phyloP scores from a whole-genome alignment of 2,797 vertebrate genomes.

The Arctocebus calabarensis region DNA sequence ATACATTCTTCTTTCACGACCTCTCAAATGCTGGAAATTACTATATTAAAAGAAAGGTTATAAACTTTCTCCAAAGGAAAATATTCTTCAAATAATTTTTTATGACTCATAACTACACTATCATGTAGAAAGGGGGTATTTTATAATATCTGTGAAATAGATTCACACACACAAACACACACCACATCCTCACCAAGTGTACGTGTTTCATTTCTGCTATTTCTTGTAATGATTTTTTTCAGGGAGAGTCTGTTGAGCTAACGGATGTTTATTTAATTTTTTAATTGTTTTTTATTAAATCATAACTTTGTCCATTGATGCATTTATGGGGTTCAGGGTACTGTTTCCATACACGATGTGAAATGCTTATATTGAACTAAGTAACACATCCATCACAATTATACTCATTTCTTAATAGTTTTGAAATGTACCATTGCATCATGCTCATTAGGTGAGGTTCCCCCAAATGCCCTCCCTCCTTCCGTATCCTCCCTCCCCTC shows the following conservation, averaged over 20 bases:
- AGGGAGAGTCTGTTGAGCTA: conserved; percentile 79
- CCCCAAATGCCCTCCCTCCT: too few species aligned
- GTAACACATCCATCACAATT: too few species aligned
- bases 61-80: neutral
- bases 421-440: too few species aligned
- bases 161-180: conserved; percentile 48
- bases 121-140: neutral
- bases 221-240: conserved; percentile 49
- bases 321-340: too few species aligned
- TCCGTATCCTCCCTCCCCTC: too few species aligned
- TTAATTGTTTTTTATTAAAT: too few species aligned
- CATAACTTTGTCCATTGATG: too few species aligned
- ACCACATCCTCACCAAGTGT: neutral
- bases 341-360: too few species aligned
- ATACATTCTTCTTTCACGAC: neutral
- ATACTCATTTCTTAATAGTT: too few species aligned
- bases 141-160: neutral
- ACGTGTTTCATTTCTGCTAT: neutral
- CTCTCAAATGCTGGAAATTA: neutral
- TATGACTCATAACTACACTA: neutral
- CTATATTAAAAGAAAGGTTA: neutral
- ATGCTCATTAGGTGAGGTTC: too few species aligned
- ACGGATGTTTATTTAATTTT: too few species aligned
- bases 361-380: too few species aligned
- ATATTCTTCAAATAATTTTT: neutral